phyloP scores from a whole-genome alignment of 2,113 vertebrate genomes.

The Aptenodytes forsteri region DNA sequence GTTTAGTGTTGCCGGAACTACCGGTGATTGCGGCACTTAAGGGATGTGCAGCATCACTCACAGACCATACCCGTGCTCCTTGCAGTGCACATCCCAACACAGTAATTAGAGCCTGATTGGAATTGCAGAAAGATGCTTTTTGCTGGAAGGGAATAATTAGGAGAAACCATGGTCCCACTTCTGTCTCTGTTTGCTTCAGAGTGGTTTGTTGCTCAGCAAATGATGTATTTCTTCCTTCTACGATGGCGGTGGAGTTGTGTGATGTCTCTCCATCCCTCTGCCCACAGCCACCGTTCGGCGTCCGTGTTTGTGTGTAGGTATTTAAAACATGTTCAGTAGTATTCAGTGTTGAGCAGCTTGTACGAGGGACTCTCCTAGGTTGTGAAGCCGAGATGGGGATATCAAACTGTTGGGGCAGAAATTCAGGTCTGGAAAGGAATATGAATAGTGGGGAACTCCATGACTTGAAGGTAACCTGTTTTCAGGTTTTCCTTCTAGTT shows the following conservation, averaged over 20 bases:
- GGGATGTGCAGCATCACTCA: not conserved
- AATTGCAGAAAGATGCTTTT: not conserved
- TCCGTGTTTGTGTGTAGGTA: too few relatives aligned
- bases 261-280: not conserved
- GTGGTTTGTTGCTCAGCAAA: not conserved
- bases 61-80: not conserved
- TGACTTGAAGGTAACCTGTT: not conserved
- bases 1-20: not conserved
- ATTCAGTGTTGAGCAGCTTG: not conserved
- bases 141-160: not conserved
- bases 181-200: not conserved
- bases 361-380: not conserved
- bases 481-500: not conserved
- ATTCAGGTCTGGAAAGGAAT: not conserved
- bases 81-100: rapidly evolving
- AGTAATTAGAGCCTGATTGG: not conserved
- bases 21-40: rapidly evolving
- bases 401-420: not conserved
- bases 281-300: not conserved
- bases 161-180: not conserved
- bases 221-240: not conserved
- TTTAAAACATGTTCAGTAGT: not conserved
- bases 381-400: rapidly evolving
- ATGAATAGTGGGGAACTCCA: not conserved
- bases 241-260: not conserved